Evolutionary conservation across 2,888 invertebrate species (phyloP), one percentile per base, ranked within the genome.

Genomic region (Stenoptilia bipunctidactyla): DNA sequence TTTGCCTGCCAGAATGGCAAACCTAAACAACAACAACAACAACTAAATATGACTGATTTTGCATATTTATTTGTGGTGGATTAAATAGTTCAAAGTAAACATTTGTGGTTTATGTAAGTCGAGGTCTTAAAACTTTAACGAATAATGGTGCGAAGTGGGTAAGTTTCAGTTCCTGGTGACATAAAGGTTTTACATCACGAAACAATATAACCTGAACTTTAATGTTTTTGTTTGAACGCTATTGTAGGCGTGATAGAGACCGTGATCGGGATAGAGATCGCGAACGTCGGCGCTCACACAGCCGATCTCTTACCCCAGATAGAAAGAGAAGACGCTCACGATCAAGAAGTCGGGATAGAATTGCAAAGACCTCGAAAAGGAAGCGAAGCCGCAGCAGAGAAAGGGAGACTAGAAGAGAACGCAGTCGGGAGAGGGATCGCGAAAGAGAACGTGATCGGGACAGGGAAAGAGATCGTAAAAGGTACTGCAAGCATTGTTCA

Each of bases 311-410:
- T 6, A 80, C 86, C 27, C 87, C 87, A 10, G 88, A 88, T 37
- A 85, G 88, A 39, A 82, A 82, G 46, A 61, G 82, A 13, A 82
- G 87, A 47, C 76, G 87, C 25, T 83, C 87, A 5, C 72, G 88
- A 27, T 88, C 88, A 0, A 75, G 85, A 36, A 88, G 88, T 51
- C 74, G 87, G 41, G 89, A 90, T 36, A 76, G 89, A 41, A 66
- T 70, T 36, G 74, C 88, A 6, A 88, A 89, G 60, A 77, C 87
- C 15, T 80, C 82, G 12, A 85, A 90, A 45, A 85, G 89, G 53
- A 87, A 89, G 53, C 85, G 90, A 42, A 90, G 89, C 53, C 85
- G 90, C 49, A 90, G 90, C 36, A 80, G 90, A 44, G 90, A 90
- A 12, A 64, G 89, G 30, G 88, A 89, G 10, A 76, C 87, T 0